These are phyloP conservation scores for Petrocephalus microphthalmus DNA, from an alignment of 2,113 vertebrate genomes.

Conservation along the genomic window DNA sequence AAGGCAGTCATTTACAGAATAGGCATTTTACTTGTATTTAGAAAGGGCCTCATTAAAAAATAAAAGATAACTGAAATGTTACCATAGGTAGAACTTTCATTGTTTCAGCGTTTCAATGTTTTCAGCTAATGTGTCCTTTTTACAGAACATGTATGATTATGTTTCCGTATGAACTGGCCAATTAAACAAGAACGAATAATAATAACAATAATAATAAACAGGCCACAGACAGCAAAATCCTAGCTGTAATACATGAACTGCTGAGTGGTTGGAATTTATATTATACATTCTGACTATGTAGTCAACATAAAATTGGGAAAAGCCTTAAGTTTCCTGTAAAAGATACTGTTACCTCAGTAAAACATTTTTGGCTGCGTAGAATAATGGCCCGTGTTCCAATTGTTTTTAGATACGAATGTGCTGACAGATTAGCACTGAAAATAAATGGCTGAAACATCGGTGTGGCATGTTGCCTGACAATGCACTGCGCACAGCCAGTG, in stretches of 20 bases:
- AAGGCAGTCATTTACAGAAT: neutral
- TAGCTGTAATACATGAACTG: neutral
- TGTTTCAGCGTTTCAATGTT: neutral
- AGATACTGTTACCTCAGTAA: neutral
- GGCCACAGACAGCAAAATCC: neutral
- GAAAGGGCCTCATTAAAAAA: too few relatives aligned
- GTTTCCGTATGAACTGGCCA: neutral
- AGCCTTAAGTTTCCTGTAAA: neutral
- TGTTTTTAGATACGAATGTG: slow-evolving; percentile 1
- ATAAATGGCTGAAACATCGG: neutral
- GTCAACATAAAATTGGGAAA: neutral
- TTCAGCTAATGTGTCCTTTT: neutral
- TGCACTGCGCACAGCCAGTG: neutral
- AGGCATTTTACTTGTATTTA: neutral
- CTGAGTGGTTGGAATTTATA: neutral
- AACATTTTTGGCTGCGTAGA: neutral
- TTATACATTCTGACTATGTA: neutral
- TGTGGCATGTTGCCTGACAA: neutral
- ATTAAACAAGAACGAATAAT: neutral
- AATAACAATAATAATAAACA: neutral
- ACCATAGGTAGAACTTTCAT: neutral
- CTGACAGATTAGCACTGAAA: neutral
- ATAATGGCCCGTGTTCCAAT: neutral
- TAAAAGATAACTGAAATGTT: neutral
- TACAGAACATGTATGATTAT: neutral